Base-by-base conservation (phyloP, 2,797 vertebrate genomes). In the Sternarchorhynchus goeldii region DNA sequence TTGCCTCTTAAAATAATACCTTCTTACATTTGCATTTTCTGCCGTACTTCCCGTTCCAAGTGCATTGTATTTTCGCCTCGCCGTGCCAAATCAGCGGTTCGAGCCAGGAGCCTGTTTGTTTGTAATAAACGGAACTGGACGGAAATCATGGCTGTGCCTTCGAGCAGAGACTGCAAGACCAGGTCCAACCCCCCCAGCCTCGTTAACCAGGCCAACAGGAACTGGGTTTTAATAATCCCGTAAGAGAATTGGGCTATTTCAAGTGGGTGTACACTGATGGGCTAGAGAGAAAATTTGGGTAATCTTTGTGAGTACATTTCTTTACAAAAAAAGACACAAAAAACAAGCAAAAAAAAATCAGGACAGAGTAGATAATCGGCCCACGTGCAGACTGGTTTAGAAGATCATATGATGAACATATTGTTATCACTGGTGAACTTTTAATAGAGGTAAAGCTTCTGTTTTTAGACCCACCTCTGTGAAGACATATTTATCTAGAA, bases 341-440 rank as follows among this genome's bases (percentile, higher is more conserved):
- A 21, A 0, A 25, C 6, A 29, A 29, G 1, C 21, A 36, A n/a
- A 34, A 60, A 21, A 73, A 59, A 25, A 25, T 25, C 8, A 45
- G 75, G 77, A 70, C 25, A n/a, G 70, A 25, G 68, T 21, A 39
- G 53, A 41, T 29, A 68, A 79, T 67, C 59, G 50, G n/a, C 56
- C 77, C 77, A n/a, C 62, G 57, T 67, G 70, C 36, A 32, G 62
- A 65, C 34, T 25, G 12, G 36, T 29, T 12, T 73, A 73, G 59
- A 73, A 45, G 7, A 25, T 25, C 25, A 25, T 25, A 25, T 25
- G 25, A 25, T 25, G 25, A 25, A 25, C 0, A 25, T 25, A 25
- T 25, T 25, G 1, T 25, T 1, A 25, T 25, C 25, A 25, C 0
- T 25, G 25, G 25, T 25, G 25, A 25, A 25, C 25, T 25, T 25